Conservation (phyloP, 2,888 invertebrate genomes). For the Drosophila merina region DNA sequence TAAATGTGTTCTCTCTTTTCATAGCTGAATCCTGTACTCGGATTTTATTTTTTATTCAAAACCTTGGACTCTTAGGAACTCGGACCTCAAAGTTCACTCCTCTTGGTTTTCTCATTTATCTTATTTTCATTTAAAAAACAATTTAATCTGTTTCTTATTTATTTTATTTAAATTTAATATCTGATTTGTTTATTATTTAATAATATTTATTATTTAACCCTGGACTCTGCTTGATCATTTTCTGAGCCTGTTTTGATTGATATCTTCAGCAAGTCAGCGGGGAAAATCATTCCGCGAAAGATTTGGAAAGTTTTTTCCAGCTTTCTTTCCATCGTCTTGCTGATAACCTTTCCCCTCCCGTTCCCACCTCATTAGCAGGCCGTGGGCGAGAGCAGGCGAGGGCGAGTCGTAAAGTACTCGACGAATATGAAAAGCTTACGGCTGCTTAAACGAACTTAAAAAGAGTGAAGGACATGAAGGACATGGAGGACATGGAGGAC, state of each 20-base stretch:
- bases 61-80: too few species aligned
- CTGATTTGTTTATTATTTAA: too few species aligned
- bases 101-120: too few species aligned
- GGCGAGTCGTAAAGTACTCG: constrained; percentile 9
- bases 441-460: constrained; percentile 35
- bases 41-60: too few species aligned
- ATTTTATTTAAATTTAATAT: too few species aligned
- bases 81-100: too few species aligned
- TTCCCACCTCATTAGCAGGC: constrained; percentile 1
- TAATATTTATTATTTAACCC: too few species aligned
- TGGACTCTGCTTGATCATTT: not conserved
- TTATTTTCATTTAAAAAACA: too few species aligned
- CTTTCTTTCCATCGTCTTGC: not conserved
- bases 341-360: constrained; percentile 1
- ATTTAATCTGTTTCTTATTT: too few species aligned
- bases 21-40: too few species aligned
- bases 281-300: constrained; percentile 2
- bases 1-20: too few species aligned
- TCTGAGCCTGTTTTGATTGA: constrained; percentile 2
- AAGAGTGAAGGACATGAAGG: constrained; percentile 13
- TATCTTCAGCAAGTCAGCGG: not conserved
- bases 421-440: constrained; percentile 27
- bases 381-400: not conserved
- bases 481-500: too few species aligned
- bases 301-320: not conserved